Evolutionary conservation across 2,888 invertebrate species (phyloP).

Genomic region (Deroplatys truncata): DNA sequence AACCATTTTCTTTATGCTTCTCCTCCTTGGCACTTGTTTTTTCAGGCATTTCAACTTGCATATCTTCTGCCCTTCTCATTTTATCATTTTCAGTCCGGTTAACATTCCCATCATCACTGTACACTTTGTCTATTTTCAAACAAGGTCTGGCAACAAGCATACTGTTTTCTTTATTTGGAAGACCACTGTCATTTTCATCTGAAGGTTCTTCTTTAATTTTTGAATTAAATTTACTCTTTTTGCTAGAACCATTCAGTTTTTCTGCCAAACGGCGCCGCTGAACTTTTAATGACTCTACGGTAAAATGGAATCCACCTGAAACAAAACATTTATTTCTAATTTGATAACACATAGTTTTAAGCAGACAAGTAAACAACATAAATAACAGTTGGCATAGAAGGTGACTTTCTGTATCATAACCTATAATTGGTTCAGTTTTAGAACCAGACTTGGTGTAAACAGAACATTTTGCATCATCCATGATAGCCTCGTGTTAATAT

Average conservation of each 20-base stretch:
- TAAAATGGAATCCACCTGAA: slow-evolving; percentile 11
- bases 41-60: background rate
- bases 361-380: too few species aligned
- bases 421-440: too few species aligned
- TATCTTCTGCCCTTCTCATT: background rate
- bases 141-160: background rate
- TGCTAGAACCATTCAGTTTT: background rate
- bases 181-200: slow-evolving; percentile 23
- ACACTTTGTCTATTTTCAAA: background rate
- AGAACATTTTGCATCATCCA: too few species aligned
- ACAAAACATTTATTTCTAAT: background rate
- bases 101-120: background rate
- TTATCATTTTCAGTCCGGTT: background rate
- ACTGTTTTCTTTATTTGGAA: slow-evolving; percentile 18
- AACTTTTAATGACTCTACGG: slow-evolving; percentile 15
- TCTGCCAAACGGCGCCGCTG: slow-evolving; percentile 13
- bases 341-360: too few species aligned
- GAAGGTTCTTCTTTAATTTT: slow-evolving; percentile 34
- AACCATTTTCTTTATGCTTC: background rate
- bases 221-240: background rate
- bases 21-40: background rate
- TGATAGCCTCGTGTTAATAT: too few species aligned
- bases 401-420: too few species aligned
- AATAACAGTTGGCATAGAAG: too few species aligned
- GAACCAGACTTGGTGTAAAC: too few species aligned